phyloP scores from a whole-genome alignment of 2,113 vertebrate genomes.

The Pipa parva region DNA sequence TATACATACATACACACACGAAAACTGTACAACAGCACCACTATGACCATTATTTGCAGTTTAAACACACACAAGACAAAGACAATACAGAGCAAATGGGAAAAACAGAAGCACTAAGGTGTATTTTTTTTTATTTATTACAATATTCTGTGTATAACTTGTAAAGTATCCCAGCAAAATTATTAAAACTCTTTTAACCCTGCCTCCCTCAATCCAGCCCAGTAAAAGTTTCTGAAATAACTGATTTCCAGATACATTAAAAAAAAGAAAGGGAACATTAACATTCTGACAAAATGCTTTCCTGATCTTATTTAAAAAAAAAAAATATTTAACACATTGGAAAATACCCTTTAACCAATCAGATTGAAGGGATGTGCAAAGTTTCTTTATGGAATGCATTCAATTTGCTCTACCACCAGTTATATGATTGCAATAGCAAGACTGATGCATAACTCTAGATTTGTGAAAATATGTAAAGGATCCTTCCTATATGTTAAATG shows the following conservation, averaged over 20 bases:
- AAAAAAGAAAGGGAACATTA: constrained; percentile 54
- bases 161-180: constrained; percentile 92
- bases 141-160: constrained; percentile 92
- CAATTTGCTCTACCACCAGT: too few species aligned
- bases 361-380: not conserved
- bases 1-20: too few species aligned
- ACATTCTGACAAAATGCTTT: constrained; percentile 1
- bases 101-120: constrained; percentile 4
- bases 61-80: too few species aligned
- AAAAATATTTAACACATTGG: not conserved
- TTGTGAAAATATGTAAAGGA: too few species aligned
- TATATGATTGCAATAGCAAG: too few species aligned
- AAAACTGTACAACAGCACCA: too few species aligned
- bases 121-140: constrained; percentile 81
- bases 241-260: constrained; percentile 17
- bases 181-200: constrained; percentile 68
- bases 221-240: constrained; percentile 32
- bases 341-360: not conserved
- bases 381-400: not conserved
- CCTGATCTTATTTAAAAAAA: not conserved
- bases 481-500: too few species aligned
- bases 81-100: not conserved
- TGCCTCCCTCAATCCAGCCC: constrained; percentile 51
- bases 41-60: too few species aligned
- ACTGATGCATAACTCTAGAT: too few species aligned